These are phyloP conservation scores for Paracyprichromis sp. DNA, from an alignment of 2,113 vertebrate genomes.

Conservation along the genomic window DNA sequence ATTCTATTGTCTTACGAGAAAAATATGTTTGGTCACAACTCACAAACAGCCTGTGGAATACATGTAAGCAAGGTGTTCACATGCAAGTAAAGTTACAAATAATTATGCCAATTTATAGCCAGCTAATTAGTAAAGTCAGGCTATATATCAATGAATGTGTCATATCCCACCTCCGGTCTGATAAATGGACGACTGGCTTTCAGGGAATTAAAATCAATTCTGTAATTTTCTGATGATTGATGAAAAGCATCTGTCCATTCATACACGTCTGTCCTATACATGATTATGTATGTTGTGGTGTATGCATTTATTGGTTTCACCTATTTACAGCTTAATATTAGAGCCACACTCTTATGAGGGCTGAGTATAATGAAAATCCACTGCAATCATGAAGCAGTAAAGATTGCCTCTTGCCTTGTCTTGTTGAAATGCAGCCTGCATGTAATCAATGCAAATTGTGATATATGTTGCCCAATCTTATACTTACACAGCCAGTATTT, in stretches of 20 bases:
- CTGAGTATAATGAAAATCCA: not conserved
- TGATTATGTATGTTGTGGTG: not conserved
- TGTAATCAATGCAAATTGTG: slow-evolving; percentile 37
- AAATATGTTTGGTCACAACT: not conserved
- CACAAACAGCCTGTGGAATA: not conserved
- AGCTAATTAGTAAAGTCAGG: slow-evolving; percentile 4
- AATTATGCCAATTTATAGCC: not conserved
- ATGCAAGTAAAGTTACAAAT: not conserved
- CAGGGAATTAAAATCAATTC: slow-evolving; percentile 31
- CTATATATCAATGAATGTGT: not conserved
- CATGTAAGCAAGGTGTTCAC: not conserved
- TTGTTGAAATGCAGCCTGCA: not conserved
- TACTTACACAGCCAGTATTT: slow-evolving; percentile 4
- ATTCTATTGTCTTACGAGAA: not conserved
- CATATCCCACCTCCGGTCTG: not conserved
- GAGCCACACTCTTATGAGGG: not conserved
- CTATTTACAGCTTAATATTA: not conserved
- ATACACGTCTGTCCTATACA: not conserved
- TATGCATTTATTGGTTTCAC: not conserved
- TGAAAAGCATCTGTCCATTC: not conserved
- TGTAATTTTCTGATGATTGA: slow-evolving; percentile 38
- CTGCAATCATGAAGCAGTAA: not conserved
- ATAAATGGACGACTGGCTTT: not conserved
- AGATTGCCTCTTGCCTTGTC: not conserved
- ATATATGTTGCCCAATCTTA: slow-evolving; percentile 20